These are phyloP conservation scores for Pteria penguin DNA, from an alignment of 2,888 invertebrate species.

Conservation along the genomic window DNA sequence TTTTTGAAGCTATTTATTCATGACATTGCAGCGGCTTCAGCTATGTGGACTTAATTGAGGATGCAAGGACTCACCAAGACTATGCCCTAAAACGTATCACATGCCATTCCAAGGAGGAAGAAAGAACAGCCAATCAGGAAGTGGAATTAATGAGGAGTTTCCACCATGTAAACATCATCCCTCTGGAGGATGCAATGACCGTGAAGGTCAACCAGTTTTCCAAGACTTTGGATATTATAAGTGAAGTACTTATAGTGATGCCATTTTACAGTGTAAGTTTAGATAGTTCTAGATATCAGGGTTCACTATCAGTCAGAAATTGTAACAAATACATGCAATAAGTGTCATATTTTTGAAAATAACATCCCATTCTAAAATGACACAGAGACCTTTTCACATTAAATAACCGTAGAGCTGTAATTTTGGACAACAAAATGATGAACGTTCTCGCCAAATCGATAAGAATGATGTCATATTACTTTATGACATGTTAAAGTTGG, in stretches of 20 bases:
- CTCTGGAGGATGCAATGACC: conserved; percentile 86
- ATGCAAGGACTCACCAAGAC: conserved; percentile 84
- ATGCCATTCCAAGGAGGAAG: conserved; percentile 90
- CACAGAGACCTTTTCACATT: too few relatives aligned
- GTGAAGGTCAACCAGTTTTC: conserved; percentile 76
- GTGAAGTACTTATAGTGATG: conserved; percentile 87
- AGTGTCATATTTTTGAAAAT: too few relatives aligned
- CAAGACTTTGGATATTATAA: conserved; percentile 81
- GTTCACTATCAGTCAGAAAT: too few relatives aligned
- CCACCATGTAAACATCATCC: conserved; percentile 87
- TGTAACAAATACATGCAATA: too few relatives aligned
- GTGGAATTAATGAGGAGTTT: conserved; percentile 87
- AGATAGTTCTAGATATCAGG: background rate
- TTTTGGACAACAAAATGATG: too few relatives aligned
- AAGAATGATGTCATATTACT: too few relatives aligned
- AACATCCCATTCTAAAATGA: too few relatives aligned
- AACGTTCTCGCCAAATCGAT: too few relatives aligned
- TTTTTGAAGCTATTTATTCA: too few relatives aligned
- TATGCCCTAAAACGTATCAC: conserved; percentile 90
- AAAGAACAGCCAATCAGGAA: conserved; percentile 86
- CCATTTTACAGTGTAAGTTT: conserved; percentile 86
- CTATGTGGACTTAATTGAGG: conserved; percentile 88
- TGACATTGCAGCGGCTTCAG: conserved; percentile 90
- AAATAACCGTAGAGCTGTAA: too few relatives aligned
- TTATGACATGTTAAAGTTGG: too few relatives aligned